Percentiles rank a stretch among this genome's conserved stretches.
phyloP scores from a whole-genome alignment of 2,113 vertebrate genomes.

The Malurus melanocephalus region DNA sequence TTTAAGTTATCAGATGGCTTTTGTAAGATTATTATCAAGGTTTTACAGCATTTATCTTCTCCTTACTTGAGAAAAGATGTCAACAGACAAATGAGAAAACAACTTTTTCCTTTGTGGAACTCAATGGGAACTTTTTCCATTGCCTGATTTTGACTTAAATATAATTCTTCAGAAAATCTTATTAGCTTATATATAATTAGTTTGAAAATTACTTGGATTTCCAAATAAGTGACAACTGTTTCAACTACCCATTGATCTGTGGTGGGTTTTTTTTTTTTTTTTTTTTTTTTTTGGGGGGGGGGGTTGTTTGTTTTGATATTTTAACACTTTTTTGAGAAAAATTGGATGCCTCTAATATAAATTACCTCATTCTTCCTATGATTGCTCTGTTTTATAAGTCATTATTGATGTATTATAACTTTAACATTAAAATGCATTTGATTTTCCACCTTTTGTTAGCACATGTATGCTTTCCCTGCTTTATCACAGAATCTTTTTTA shows the following conservation, averaged over 20 bases:
- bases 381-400: not conserved
- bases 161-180: not conserved
- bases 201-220: not conserved
- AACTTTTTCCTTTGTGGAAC: not conserved
- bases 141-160: not conserved
- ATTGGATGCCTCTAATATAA: not conserved
- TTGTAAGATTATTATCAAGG: not conserved
- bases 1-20: not conserved
- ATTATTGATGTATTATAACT: not conserved
- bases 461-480: not conserved
- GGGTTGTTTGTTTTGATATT: not conserved
- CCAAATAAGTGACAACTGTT: not conserved
- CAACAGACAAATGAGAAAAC: not conserved
- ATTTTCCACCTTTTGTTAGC: not conserved
- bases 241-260: not conserved
- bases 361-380: not conserved
- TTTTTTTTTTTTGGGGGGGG: rapidly evolving
- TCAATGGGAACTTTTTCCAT: not conserved
- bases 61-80: not conserved
- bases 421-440: not conserved
- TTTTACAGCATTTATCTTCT: not conserved
- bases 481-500: not conserved
- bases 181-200: not conserved
- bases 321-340: not conserved
- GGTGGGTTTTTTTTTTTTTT: too few species aligned